Evolutionary conservation across 2,113 vertebrate genomes (phyloP).

Genomic region (Tursiops truncatus): DNA sequence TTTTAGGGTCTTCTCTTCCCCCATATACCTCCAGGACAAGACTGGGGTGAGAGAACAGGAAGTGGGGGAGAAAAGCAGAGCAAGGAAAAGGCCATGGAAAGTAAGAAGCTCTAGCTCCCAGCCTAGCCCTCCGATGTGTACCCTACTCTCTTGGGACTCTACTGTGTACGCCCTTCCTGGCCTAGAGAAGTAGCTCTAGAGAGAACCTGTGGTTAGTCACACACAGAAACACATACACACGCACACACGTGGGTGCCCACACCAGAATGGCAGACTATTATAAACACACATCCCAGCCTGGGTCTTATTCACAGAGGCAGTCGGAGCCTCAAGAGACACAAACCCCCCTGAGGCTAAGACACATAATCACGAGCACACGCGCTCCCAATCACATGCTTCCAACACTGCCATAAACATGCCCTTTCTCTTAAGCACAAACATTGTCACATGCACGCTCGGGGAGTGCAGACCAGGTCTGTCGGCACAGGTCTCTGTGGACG

Average conservation of each 20-base stretch:
- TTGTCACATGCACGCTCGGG: background rate
- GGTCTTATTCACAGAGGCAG: conserved; percentile 44
- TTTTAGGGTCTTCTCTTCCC: conserved; percentile 49
- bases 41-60: background rate
- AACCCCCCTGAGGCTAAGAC: conserved; percentile 32
- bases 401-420: conserved; percentile 36
- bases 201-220: background rate
- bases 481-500: background rate
- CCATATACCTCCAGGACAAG: background rate
- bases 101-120: background rate
- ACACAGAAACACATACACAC: background rate
- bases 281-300: background rate
- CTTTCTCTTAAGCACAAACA: conserved; percentile 57
- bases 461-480: background rate
- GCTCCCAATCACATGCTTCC: conserved; percentile 14
- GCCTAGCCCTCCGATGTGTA: background rate
- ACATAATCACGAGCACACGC: conserved; percentile 50
- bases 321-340: conserved; percentile 11
- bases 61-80: background rate
- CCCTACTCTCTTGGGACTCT: background rate
- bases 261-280: background rate
- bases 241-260: background rate
- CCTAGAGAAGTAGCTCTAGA: background rate
- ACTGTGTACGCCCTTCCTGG: background rate
- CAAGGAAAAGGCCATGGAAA: background rate